phyloP scores from a whole-genome alignment of 1,140 invertebrate species.

The Tetragonula clypearis region DNA sequence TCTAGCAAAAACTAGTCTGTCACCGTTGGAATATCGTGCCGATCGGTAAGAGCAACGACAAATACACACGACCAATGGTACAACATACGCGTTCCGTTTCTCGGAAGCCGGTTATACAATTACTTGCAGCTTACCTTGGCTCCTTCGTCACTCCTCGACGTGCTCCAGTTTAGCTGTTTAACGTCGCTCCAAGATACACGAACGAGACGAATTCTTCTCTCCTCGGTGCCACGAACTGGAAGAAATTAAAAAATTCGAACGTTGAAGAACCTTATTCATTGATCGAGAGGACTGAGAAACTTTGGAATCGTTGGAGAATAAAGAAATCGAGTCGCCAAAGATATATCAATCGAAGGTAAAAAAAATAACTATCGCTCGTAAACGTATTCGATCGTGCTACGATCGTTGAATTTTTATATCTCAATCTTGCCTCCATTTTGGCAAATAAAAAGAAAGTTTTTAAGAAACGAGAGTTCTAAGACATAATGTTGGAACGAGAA shows the following conservation, averaged over 20 bases:
- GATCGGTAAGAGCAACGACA: slow-evolving; percentile 32
- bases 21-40: slow-evolving; percentile 35
- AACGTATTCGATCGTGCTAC: too few relatives aligned
- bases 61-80: slow-evolving; percentile 16
- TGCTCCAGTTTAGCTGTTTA: slow-evolving; percentile 60
- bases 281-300: background rate
- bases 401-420: too few relatives aligned
- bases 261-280: background rate
- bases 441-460: too few relatives aligned
- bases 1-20: slow-evolving; percentile 1
- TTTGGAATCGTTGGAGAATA: too few relatives aligned
- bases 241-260: slow-evolving; percentile 9
- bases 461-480: too few relatives aligned
- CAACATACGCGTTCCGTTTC: slow-evolving; percentile 51
- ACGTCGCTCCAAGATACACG: slow-evolving; percentile 43
- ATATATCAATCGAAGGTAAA: background rate
- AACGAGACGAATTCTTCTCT: slow-evolving; percentile 50
- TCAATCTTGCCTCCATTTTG: too few relatives aligned
- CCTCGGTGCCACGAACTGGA: background rate
- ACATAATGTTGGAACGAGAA: too few relatives aligned
- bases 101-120: slow-evolving; percentile 69
- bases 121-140: slow-evolving; percentile 67
- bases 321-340: background rate
- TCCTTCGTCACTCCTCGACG: slow-evolving; percentile 58
- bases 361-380: background rate